Base-by-base conservation (phyloP, 2,797 vertebrate genomes). In the Scolopax rusticola region DNA sequence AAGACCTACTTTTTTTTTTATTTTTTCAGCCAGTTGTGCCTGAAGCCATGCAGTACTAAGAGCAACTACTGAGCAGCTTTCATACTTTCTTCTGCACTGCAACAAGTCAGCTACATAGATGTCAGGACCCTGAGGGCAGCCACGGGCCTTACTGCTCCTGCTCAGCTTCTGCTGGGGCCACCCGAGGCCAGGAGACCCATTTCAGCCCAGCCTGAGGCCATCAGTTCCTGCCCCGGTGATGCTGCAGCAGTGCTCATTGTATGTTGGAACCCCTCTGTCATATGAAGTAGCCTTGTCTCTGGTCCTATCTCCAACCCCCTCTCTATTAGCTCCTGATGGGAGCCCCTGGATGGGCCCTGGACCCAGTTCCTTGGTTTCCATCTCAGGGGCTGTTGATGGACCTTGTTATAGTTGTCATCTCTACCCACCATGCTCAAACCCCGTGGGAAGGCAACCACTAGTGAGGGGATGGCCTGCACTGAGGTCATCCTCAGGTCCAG, bases 191-290 rank as follows among this genome's bases (percentile, higher is more conserved):
- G 43, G 27, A 51, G 12, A 17, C 19, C 60, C 53, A 53, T 53
- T 75, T 64, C 56, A 87, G 43, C 48, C 27, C 56, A 80, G 53
- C 36, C 8, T 25, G 2, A 11, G n/a, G 5, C 23, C 1, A 0
- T 41, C 63, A 43, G 33, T 33, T 12, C 12, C 17, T 68, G 17
- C 15, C 50, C 14, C 23, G 12, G 23, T 12, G 36, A 47, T 38
- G 38, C 38, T 2, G 3, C 14, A 32, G 11, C 28, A 18, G 32
- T 8, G 11, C 13, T 75, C 27, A 4, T 21, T 43, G 8, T 53
- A 7, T 1, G 7, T 4, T 64, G 53, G 19, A 25, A 68, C 24
- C 6, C 21, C 15, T 43, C 0, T 0, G 27, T 12, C 1, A 1
- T 60, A 38, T 0, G 1, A 47, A 0, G 0, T 36, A 67, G 8